Evolutionary conservation across 2,888 invertebrate species (phyloP), one percentile per base, ranked within the genome.

Genomic region (Caenorhabditis doughertyi): DNA sequence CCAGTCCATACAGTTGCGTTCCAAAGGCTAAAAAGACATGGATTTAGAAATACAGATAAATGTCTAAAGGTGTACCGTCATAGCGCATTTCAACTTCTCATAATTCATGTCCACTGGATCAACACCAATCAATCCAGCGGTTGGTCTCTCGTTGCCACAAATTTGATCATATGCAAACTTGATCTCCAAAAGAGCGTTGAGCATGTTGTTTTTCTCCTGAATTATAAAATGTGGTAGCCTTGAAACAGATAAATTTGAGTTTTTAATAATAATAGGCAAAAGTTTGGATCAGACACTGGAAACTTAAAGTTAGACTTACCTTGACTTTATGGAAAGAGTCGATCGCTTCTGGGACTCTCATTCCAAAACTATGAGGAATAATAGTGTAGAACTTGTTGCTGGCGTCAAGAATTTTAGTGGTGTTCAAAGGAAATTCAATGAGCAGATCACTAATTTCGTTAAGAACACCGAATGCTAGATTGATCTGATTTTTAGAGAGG

Each of bases 301-400:
- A 32, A 32, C 4, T 9, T 32, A 42, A 11, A 13, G 8, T 7
- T 16, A 18, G 29, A 70, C 65, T 60, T 62, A 93, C 93, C 91
- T 92, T 93, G 77, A 99, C 95, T 60, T 95, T 93, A 60, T 96
- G 95, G 5, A 93, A 91, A 23, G 95, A 95, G 88, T 96, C 94
- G 64, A 99, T 93, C 49, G 97, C 91, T 2, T 96, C 96, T 0
- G 97, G 96, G 87, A 94, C 95, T 18, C 95, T 94, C 47, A 96
- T 92, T 0, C 98, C 98, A 92, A 97, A 98, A 90, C 95, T 95
- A 92, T 99, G 99, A 0, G 99, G 99, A 83, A 99, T 95, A 62
- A 97, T 93, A 0, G 98, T 97, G 92, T 96, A 99, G 93, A 99
- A 99, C 89, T 84, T 80, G 60, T 85, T 87, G 18, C 83, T 76